Base-by-base conservation (phyloP, 2,797 vertebrate genomes). In the Malurus leucopterus region DNA sequence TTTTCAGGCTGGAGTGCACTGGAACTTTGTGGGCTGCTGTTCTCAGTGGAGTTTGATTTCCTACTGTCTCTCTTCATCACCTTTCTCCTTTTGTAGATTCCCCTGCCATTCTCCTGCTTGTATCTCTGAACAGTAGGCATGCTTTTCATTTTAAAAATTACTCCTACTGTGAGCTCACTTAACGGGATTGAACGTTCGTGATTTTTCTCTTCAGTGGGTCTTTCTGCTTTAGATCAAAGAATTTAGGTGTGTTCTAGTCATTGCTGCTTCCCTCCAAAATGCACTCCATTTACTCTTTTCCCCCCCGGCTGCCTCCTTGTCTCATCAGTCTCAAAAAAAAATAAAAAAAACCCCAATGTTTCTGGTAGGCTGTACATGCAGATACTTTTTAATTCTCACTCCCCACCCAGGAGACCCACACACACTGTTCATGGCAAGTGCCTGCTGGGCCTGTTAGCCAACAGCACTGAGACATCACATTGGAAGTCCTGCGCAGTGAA, bases 151-250 rank as follows among this genome's bases (percentile, higher is more conserved):
- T 85, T 86, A 88, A 81, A 91, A 94, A 90, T 84, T 94, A 84
- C 73, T 94, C 94, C 93, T 95, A 77, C 85, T 82, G 89, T 75
- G 91, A 93, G 84, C 79, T 95, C 82, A 88, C 93, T 95, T 92
- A 94, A 92, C 23, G 0, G 55, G 36, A 86, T 75, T 58, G 50
- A 74, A 92, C 77, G 75, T 72, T 72, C 1, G 3, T 61, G 81
- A 80, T 93, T 94, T 96, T 91, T 86, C 91, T 84, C 87, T 93
- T 95, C 92, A 87, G 79, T 27, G 9, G 67, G 83, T 77, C 72
- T 87, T 92, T 86, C 29, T 2, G 2, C 61, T 93, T 93, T 89
- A 65, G 84, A 91, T 93, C 89, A 87, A 62, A 75, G 55, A 58
- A 55, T 85, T 92, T 84, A 64, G 19, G 65, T 91, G 54, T 58